Percentiles rank a stretch among this genome's conserved stretches.
phyloP scores from a whole-genome alignment of 2,113 vertebrate species.

The Aramus guarauna region DNA sequence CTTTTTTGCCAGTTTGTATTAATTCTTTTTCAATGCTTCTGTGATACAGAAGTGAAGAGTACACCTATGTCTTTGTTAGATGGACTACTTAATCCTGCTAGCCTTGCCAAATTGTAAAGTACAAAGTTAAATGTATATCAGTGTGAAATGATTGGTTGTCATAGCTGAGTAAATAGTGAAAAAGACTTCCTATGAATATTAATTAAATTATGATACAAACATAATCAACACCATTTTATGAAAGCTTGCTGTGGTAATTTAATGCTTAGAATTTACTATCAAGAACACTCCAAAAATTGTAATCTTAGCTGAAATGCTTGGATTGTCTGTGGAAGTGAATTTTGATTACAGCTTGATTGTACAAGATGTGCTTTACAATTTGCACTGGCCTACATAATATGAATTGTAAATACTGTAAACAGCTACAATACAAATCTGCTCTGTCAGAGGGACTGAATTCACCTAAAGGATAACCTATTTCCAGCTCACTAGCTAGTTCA shows the following conservation, averaged over 20 bases:
- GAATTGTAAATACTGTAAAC: background rate
- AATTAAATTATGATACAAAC: slow-evolving; percentile 4
- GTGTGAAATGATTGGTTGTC: background rate
- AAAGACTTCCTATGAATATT: background rate
- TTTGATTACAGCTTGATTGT: slow-evolving; percentile 27
- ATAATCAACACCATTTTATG: background rate
- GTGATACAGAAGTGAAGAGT: background rate
- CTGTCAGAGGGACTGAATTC: background rate
- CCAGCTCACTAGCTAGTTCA: background rate
- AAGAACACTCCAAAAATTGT: background rate
- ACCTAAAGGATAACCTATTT: background rate
- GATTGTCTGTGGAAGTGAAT: background rate
- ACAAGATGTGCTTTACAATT: background rate
- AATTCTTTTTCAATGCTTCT: background rate
- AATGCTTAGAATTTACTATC: background rate
- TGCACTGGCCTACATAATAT: background rate
- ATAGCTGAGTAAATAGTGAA: background rate
- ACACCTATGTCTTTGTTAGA: background rate
- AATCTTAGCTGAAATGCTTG: background rate
- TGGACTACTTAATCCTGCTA: background rate
- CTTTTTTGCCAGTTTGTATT: background rate
- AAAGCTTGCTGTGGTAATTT: background rate
- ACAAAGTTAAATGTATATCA: background rate
- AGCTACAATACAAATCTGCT: background rate
- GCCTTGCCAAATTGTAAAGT: background rate